Percentiles rank a stretch among this genome's conserved stretches.
phyloP scores from a whole-genome alignment of 2,113 vertebrate genomes.

The Nyctibius bracteatus region DNA sequence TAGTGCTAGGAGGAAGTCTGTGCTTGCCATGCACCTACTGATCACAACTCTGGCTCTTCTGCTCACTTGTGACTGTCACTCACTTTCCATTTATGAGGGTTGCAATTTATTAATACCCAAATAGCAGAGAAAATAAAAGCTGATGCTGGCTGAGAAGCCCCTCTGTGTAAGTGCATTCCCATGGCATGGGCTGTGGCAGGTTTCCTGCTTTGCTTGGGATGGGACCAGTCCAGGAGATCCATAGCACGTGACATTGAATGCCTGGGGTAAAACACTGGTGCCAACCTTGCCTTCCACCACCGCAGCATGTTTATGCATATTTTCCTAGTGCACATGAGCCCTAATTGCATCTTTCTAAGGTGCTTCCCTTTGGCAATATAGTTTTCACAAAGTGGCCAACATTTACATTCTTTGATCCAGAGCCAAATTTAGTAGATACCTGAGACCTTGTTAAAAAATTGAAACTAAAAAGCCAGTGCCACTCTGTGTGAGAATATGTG shows the following conservation, averaged over 20 bases:
- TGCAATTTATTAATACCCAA: not conserved
- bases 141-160: not conserved
- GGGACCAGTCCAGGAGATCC: not conserved
- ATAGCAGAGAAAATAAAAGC: not conserved
- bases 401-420: not conserved
- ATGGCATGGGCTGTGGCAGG: not conserved
- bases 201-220: not conserved
- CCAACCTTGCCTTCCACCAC: not conserved
- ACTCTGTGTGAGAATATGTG: not conserved
- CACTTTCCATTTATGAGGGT: not conserved
- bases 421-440: not conserved
- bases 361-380: not conserved
- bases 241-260: not conserved
- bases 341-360: constrained; percentile 4
- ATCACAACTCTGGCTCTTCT: not conserved
- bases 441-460: constrained; percentile 20
- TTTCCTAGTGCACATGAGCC: not conserved
- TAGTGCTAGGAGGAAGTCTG: not conserved
- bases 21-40: not conserved
- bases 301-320: not conserved
- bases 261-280: not conserved
- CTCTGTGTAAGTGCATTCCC: not conserved
- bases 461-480: constrained; percentile 23
- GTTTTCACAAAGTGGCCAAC: not conserved
- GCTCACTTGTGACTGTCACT: not conserved